A percentile compares a stretch with the other conserved stretches of the same genome.
Conservation (phyloP, 2,888 invertebrate genomes). For the Zhuqinia jingwanae region DNA sequence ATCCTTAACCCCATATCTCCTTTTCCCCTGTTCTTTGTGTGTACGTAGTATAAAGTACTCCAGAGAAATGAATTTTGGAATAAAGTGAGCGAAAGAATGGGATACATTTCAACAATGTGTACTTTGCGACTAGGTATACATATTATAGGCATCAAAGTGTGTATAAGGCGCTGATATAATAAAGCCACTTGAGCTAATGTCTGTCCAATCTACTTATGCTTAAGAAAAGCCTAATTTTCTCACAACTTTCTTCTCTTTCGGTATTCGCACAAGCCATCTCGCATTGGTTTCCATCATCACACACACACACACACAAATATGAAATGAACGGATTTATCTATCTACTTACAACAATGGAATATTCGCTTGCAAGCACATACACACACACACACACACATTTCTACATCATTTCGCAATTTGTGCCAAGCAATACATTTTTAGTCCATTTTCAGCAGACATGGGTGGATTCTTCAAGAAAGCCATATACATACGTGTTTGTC, state of each 20-base stretch:
- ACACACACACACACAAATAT: neutral
- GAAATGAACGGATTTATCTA: conserved; percentile 26
- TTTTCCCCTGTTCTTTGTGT: neutral
- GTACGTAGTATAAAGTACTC: neutral
- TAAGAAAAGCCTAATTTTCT: conserved; percentile 59
- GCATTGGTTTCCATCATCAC: neutral
- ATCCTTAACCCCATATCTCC: neutral
- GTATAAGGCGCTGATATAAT: conserved; percentile 49
- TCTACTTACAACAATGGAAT: conserved; percentile 30
- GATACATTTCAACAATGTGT: conserved; percentile 1
- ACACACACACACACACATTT: neutral
- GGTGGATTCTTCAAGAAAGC: conserved; percentile 15
- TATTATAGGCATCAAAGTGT: no score
- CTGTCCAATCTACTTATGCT: conserved; percentile 62
- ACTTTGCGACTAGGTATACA: no score
- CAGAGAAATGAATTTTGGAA: neutral
- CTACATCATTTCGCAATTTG: conserved; percentile 60
- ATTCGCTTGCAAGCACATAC: neutral
- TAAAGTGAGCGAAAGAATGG: neutral
- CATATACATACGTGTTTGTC: conserved; percentile 13
- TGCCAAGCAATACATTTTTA: conserved; percentile 55
- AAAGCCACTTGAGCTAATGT: conserved; percentile 65
- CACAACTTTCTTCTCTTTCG: conserved; percentile 1
- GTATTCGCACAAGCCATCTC: neutral
- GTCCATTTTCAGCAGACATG: conserved; percentile 33